Base-by-base conservation (phyloP, 2,113 vertebrate species). In the Cephalophus harveyi region DNA sequence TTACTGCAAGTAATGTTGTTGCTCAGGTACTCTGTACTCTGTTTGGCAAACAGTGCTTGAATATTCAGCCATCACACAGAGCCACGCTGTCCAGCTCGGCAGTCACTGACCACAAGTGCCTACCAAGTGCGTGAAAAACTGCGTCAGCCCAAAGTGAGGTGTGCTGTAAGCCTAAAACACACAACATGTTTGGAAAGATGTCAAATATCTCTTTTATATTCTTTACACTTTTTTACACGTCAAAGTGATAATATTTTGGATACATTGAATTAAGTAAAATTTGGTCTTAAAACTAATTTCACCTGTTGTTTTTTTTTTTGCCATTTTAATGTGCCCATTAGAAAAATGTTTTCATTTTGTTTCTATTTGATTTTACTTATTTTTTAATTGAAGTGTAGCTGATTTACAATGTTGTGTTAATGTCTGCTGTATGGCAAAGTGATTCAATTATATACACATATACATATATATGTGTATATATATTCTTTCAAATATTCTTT, bases 21-120 rank as follows among this genome's bases (percentile, higher is more conserved):
- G 1, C 17, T 50, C 88, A 14, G 33, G 33, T 15, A 10, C 5
- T 55, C 52, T 25, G 21, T 15, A 10, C 9, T 55, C 36, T 15
- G 23, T 71, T 6, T 46, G 17, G 36, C n/a, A 43, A 40, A 71
- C 2, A 5, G 5, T 19, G 12, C 43, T 33, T 3, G 71, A 28
- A n/a, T 10, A 17, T 11, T 11, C 50, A 30, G 67, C 27, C 36
- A 8, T 30, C 67, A 36, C 62, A 30, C 2, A 19, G 54, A 57
- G 16, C 46, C 43, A 15, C 0, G 1, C 85, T 1, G 5, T 50
- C n/a, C 27, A 40, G 3, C 6, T 2, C 9, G 33, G 90, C 2
- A 13, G 36, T 30, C 71, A 3, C 78, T 5, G 59, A 59, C 46
- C 59, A 25, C 46, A 6, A 1, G 1, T 7, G 59, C 11, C 48